Conservation (phyloP, 2,113 vertebrate species). For the Sialia sialis region DNA sequence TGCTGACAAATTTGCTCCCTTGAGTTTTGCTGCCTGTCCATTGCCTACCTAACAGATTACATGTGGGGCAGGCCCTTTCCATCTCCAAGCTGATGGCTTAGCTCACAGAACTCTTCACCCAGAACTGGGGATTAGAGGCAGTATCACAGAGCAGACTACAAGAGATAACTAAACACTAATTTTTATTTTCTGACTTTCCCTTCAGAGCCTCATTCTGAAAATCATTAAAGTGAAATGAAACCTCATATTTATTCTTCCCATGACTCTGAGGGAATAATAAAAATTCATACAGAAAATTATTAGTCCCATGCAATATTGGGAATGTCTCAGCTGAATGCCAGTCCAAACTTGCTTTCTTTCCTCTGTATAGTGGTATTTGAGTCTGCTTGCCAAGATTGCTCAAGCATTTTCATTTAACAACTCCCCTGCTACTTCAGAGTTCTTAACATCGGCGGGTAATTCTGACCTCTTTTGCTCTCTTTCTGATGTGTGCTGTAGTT, state of each 20-base stretch:
- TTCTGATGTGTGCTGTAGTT: not conserved
- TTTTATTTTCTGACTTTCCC: not conserved
- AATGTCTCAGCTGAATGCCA: not conserved
- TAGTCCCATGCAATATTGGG: not conserved
- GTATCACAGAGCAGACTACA: not conserved
- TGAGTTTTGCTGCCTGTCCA: not conserved
- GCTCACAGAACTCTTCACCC: not conserved
- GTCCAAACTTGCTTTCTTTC: not conserved
- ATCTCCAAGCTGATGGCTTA: not conserved
- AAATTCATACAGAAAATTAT: not conserved
- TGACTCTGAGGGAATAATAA: conserved; percentile 12
- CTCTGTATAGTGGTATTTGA: not conserved
- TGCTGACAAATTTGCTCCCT: not conserved
- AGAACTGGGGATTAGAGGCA: not conserved
- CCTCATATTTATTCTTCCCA: not conserved
- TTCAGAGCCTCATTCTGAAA: not conserved
- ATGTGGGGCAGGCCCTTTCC: accelerated
- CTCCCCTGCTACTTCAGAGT: not conserved
- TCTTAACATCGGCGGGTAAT: not conserved
- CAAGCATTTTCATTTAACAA: not conserved
- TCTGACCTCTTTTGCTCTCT: not conserved
- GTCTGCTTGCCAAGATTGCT: not conserved
- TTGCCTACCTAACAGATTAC: not conserved
- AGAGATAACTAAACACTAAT: not conserved
- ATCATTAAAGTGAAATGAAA: conserved; percentile 17